phyloP scores from a whole-genome alignment of 2,113 vertebrate genomes.

The Spea bombifrons region DNA sequence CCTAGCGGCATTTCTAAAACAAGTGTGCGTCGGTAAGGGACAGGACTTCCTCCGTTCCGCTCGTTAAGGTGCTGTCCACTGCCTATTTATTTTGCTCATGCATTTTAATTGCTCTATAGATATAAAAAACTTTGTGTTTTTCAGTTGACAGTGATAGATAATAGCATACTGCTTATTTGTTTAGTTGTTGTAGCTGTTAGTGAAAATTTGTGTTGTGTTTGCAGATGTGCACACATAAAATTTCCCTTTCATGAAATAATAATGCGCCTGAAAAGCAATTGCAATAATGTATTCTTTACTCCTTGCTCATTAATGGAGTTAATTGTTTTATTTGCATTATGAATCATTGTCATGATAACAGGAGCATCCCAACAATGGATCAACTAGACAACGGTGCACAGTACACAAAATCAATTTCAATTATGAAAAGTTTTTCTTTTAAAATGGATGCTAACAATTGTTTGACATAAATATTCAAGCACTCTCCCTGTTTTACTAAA shows the following conservation, averaged over 20 bases:
- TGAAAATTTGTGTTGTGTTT: neutral
- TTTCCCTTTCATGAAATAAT: conserved; percentile 21
- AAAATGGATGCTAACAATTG: neutral
- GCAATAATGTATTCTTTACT: conserved; percentile 15
- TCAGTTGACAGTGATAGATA: neutral
- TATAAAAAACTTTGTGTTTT: no score
- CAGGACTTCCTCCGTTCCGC: no score
- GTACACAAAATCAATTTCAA: neutral
- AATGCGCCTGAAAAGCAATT: conserved; percentile 3
- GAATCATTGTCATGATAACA: conserved; percentile 7
- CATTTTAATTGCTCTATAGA: no score
- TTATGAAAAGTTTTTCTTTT: neutral
- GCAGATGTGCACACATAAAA: neutral
- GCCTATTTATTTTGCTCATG: no score
- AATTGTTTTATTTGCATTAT: conserved; percentile 23
- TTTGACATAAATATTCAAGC: no score
- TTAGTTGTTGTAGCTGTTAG: neutral
- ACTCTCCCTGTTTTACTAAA: no score
- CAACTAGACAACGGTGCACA: neutral
- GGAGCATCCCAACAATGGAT: neutral
- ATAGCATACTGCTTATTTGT: neutral
- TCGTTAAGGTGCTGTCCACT: no score
- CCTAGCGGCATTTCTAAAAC: no score
- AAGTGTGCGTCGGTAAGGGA: no score
- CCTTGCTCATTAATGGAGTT: conserved; percentile 24